Conservation (phyloP, 2,797 vertebrate species). For the Sternarchorhynchus goeldii region DNA sequence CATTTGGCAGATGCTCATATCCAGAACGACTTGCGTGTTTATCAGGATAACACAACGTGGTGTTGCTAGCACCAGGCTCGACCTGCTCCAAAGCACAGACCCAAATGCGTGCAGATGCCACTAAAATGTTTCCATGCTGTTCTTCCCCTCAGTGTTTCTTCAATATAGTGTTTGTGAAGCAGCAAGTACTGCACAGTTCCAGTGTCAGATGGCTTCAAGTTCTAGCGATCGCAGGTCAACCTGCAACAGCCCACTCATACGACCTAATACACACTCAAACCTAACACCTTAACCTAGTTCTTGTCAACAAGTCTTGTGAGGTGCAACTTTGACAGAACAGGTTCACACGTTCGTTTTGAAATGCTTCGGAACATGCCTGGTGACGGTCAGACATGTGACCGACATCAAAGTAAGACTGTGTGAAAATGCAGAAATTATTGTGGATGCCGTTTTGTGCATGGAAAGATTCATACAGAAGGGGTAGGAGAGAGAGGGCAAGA, state of each 20-base stretch:
- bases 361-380: constrained; percentile 12
- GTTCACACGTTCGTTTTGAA: constrained; percentile 39
- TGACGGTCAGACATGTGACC: constrained; percentile 14
- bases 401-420: constrained; percentile 20
- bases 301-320: neutral
- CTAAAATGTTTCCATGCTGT: neutral
- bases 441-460: neutral
- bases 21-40: too few species aligned
- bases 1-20: too few species aligned
- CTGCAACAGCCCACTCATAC: constrained; percentile 10
- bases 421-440: neutral
- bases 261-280: neutral
- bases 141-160: neutral
- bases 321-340: neutral
- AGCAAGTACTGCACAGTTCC: constrained; percentile 15
- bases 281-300: constrained; percentile 42
- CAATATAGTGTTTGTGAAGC: too few species aligned
- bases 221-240: neutral
- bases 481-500: neutral
- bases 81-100: neutral
- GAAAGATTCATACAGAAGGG: neutral
- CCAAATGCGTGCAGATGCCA: neutral
- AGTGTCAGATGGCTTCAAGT: neutral
- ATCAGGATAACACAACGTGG: too few species aligned
- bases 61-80: too few species aligned